Base-by-base conservation (phyloP, 2,113 vertebrate species). In the Cariama cristata region DNA sequence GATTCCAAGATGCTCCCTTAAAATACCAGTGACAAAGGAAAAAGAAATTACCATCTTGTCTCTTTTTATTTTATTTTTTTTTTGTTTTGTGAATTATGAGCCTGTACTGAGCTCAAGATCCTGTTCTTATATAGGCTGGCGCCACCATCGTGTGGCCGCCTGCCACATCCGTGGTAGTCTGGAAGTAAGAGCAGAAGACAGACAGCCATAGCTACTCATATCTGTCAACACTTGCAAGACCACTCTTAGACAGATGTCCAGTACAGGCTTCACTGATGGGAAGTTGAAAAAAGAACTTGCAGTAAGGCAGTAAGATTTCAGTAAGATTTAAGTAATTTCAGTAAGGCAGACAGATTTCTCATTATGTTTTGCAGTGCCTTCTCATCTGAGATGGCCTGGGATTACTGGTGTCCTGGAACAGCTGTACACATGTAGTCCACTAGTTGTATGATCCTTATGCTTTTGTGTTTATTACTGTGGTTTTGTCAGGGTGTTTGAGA, bases 161-260 rank as follows among this genome's bases (percentile, higher is more conserved):
- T 71, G 38, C 62, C 40, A 17, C 26, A 42, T 45, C 32, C 7
- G 1, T 38, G 26, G 8, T 55, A 60, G 58, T 28, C 52, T 76
- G 47, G 45, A 84, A 66, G 44, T 26, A 60, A 28, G 6, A 52
- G 32, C 2, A 26, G 49, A 59, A 88, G 56, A 18, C 32, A 69
- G 30, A 1, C n/a, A 71, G 60, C 27, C 15, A 1, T 21, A 42
- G 40, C 14, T 50, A 3, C 7, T 63, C 4, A 0, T 1, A 3
- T 19, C 18, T 85, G 30, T 44, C 79, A 59, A 3, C 40, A 2
- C 32, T 73, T 59, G 21, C 33, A 60, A 68, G 52, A 35, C 23
- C 14, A 35, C 17, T 35, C 52, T 49, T 50, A 0, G 0, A 32
- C 56, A 71, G 32, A 30, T 67, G 33, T 12, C 55, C 40, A 27